Conservation (phyloP, 1,140 invertebrate genomes). For the Anthonomus grandis region DNA sequence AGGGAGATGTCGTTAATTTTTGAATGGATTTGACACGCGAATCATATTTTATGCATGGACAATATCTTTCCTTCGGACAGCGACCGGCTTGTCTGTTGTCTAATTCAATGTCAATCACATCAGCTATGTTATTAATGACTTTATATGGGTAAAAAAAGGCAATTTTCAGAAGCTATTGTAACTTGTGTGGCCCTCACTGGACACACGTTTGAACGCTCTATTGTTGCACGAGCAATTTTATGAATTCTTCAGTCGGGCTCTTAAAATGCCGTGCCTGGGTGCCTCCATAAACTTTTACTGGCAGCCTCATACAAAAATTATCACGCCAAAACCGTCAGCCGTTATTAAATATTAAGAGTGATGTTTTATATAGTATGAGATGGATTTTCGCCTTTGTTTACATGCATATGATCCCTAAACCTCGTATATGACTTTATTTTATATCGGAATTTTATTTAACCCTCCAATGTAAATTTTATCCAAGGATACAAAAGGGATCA, state of each 20-base stretch:
- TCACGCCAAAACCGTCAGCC: slow-evolving; percentile 25
- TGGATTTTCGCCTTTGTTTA: slow-evolving; percentile 18
- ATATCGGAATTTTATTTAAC: too few relatives aligned
- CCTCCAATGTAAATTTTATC: too few relatives aligned
- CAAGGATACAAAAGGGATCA: too few relatives aligned
- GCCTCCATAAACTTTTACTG: slow-evolving; percentile 28
- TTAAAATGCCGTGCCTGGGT: slow-evolving; percentile 28
- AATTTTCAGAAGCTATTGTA: slow-evolving; percentile 27
- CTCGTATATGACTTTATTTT: too few relatives aligned
- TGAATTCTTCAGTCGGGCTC: slow-evolving; percentile 27
- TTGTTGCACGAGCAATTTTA: slow-evolving; percentile 27
- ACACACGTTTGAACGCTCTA: slow-evolving; percentile 26
- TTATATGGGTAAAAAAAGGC: slow-evolving; percentile 28
- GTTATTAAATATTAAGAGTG: slow-evolving; percentile 29
- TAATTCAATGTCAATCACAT: slow-evolving; percentile 27
- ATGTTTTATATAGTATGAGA: slow-evolving; percentile 28
- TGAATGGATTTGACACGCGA: too few relatives aligned
- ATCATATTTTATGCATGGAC: slow-evolving; percentile 19
- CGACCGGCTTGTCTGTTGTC: slow-evolving; percentile 18
- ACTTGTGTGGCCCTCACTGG: slow-evolving; percentile 19
- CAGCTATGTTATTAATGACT: slow-evolving; percentile 26
- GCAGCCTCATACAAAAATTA: slow-evolving; percentile 30
- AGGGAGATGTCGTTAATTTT: too few relatives aligned
- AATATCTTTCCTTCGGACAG: slow-evolving; percentile 12
- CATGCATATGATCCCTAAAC: background rate